Conservation (phyloP, 2,888 invertebrate species). For the Eledona agricola region DNA sequence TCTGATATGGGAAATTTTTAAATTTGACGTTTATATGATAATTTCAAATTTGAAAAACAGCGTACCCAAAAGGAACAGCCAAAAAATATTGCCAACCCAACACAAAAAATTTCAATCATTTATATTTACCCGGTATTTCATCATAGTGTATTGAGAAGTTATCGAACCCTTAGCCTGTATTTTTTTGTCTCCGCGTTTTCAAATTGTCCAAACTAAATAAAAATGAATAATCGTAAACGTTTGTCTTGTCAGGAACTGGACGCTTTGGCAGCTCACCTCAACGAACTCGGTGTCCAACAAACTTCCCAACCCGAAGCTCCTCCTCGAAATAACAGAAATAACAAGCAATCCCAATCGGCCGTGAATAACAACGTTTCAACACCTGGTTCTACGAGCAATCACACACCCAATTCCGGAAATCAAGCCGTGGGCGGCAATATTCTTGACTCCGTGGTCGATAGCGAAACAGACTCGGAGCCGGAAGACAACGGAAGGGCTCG, state of each 20-base stretch:
- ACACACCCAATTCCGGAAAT: constrained; percentile 45
- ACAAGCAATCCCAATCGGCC: constrained; percentile 55
- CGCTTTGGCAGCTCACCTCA: constrained; percentile 93
- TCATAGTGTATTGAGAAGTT: too few species aligned
- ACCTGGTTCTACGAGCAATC: constrained; percentile 55
- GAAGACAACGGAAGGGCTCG: constrained; percentile 82
- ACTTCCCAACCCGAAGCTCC: constrained; percentile 71
- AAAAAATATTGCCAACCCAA: too few species aligned
- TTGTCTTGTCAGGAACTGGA: constrained; percentile 83
- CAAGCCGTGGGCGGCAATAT: constrained; percentile 63
- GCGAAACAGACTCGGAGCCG: constrained; percentile 84
- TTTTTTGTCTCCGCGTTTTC: too few species aligned
- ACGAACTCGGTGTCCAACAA: constrained; percentile 84
- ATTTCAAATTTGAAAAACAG: too few species aligned
- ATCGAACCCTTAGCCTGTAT: too few species aligned
- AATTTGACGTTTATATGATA: too few species aligned
- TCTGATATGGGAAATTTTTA: too few species aligned
- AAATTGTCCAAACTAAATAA: too few species aligned
- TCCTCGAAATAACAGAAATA: constrained; percentile 69
- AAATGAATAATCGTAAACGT: background rate
- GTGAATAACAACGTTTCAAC: constrained; percentile 56
- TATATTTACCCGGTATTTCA: too few species aligned
- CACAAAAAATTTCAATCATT: too few species aligned
- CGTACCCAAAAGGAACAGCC: too few species aligned
- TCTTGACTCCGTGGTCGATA: constrained; percentile 74